Conservation (phyloP, 2,888 invertebrate genomes). For the Dioctria rufipes region DNA sequence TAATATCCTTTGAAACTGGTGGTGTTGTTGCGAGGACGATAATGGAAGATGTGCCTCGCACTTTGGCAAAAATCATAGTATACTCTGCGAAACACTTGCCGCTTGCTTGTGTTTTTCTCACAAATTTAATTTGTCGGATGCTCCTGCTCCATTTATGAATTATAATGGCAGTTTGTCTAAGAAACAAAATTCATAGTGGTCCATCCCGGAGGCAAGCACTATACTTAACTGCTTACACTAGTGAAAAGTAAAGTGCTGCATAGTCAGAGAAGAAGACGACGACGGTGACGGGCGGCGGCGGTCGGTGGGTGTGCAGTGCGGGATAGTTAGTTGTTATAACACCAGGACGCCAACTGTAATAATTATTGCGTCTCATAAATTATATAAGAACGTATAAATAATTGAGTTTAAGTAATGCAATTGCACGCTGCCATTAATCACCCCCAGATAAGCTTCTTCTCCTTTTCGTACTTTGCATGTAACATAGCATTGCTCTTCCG, state of each 20-base stretch:
- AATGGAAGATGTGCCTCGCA: conserved; percentile 18
- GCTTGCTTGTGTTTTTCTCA: conserved; percentile 12
- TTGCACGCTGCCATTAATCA: conserved; percentile 45
- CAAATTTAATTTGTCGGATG: conserved; percentile 45
- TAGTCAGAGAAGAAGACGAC: not conserved
- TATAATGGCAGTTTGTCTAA: conserved; percentile 35
- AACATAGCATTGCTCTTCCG: not conserved
- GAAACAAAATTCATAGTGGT: not conserved
- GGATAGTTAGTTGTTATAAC: conserved; percentile 14
- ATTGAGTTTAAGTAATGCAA: conserved; percentile 49
- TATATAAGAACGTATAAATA: conserved; percentile 43
- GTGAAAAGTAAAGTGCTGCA: not conserved
- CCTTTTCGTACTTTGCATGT: conserved; percentile 26
- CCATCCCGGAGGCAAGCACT: not conserved
- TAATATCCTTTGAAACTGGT: not conserved
- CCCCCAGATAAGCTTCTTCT: conserved; percentile 39
- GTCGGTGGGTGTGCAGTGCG: not conserved
- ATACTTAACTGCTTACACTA: not conserved
- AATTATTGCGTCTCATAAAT: conserved; percentile 48
- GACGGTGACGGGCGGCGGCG: not conserved
- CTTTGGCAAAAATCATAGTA: conserved; percentile 29
- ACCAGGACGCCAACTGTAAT: conserved; percentile 42
- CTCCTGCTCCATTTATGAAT: conserved; percentile 38
- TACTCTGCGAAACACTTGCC: not conserved
- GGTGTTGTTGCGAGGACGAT: not conserved